Base-by-base conservation (phyloP, 2,797 vertebrate species). In the Ceryle rudis region DNA sequence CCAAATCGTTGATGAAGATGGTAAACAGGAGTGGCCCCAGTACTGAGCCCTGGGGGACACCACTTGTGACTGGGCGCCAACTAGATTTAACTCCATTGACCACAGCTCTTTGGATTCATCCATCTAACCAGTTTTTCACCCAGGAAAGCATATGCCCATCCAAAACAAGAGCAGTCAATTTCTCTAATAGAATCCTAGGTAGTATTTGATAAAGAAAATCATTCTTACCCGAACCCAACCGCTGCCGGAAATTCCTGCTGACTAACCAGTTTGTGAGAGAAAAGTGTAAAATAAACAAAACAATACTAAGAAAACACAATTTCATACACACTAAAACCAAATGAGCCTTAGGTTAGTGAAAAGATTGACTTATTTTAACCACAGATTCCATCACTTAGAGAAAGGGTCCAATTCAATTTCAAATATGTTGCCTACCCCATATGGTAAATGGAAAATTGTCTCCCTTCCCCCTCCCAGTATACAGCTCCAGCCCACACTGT, bases 201-300 rank as follows among this genome's bases (percentile, higher is more conserved):
- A 10, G 37, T 37, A 41, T 41, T 41, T 41, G 19, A 72, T 62
- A 33, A 79, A 77, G 31, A 79, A 91, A 84, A 65, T 37, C 0
- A 33, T 75, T 85, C 75, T 47, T 90, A 97, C 73, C 66, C 96
- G 81, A 61, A 97, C 73, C 97, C 94, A 78, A 51, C 4, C 49
- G 79, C 89, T 70, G 77, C 86, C 79, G 81, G 39, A 90, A 98
- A 98, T 78, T 97, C 90, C 72, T 95, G 54, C 80, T 97, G 92
- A 74, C 70, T 97, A 86, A 96, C 61, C 10, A 54, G 28, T 60
- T 67, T 97, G 97, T 91, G 93, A 93, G 13, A 78, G 42, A 72
- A 94, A 90, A 83, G 88, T 26, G 28, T 60, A 64, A 80, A 89
- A 65, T 71, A 77, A 28, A 18, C 20, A 66, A 67, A 94, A 73